Base-by-base conservation (phyloP, 1,140 invertebrate genomes). In the Asbolus verrucosus region DNA sequence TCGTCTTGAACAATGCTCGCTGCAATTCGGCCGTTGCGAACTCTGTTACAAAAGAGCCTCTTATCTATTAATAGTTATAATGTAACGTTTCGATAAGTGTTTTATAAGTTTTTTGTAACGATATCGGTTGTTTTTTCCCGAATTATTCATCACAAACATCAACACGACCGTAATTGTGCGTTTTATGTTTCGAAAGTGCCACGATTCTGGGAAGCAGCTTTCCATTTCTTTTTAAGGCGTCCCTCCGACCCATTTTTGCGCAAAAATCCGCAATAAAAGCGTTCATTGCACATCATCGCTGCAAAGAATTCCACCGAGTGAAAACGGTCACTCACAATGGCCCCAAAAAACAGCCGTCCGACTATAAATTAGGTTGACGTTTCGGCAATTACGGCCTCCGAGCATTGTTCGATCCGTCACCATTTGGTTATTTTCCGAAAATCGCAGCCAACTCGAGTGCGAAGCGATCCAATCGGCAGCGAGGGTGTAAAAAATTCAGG, bases 201-300 rank as follows among this genome's bases (percentile, higher is more conserved):
- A 30, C 4, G 9, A 5, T 46, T 46, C 41, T 46, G 15, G 0
- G 46, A 54, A 11, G 9, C 11, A 24, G 9, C 11, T 54, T 54
- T 24, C 19, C n/a, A 18, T 54, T 54, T 43, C 39, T 43, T 43
- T 43, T 43, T 43, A 16, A n/a, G n/a, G n/a, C n/a, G n/a, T n/a
- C n/a, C n/a, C n/a, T 16, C 9, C 21, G 21, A 21, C 46, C 46
- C 11, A 54, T 46, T 54, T 54, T 54, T 54, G 46, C 46, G 46
- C 46, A 54, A 54, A 11, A 13, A n/a, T 24, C n/a, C 21, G 46
- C 46, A 54, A 54, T 54, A 54, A 54, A 54, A 30, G 46, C 46
- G 3, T 21, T 54, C 18, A 54, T 27, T 54, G 21, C 46, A 24
- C 13, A 24, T 54, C 5, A 54, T 54, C 21, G 21, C 19, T 54